A percentile compares a stretch with the other conserved stretches of the same genome.
These are phyloP conservation scores for Sphaerophoria taeniata DNA, from an alignment of 2,888 invertebrate species.

Conservation along the genomic window DNA sequence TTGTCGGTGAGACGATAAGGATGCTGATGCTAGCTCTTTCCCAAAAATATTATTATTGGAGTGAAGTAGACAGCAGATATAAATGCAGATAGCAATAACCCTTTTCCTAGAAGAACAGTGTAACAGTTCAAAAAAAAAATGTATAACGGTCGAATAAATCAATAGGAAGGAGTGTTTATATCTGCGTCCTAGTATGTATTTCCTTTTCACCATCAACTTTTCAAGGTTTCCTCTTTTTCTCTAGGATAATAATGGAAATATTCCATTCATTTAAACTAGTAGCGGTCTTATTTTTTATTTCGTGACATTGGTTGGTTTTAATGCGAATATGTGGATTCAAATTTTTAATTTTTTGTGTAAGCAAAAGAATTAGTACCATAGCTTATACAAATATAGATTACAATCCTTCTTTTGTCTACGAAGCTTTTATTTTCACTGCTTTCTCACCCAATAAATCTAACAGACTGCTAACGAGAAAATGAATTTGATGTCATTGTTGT, in stretches of 20 bases:
- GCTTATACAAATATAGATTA: conserved; percentile 59
- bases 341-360: conserved; percentile 28
- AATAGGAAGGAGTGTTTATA: too few relatives aligned
- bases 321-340: conserved; percentile 39
- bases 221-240: conserved; percentile 16
- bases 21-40: conserved; percentile 40
- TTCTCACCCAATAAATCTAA: conserved; percentile 59
- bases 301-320: background rate
- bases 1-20: conserved; percentile 51
- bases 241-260: background rate
- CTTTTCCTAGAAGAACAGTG: conserved; percentile 55
- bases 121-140: conserved; percentile 70
- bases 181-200: background rate
- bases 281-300: conserved; percentile 22
- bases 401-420: conserved; percentile 64
- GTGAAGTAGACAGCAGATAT: conserved; percentile 9
- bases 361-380: conserved; percentile 18
- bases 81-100: conserved; percentile 5
- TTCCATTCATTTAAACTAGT: conserved; percentile 5
- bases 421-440: conserved; percentile 55
- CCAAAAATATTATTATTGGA: conserved; percentile 47
- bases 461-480: conserved; percentile 66
- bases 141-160: conserved; percentile 59
- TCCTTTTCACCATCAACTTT: too few relatives aligned
- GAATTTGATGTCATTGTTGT: conserved; percentile 69